phyloP scores from a whole-genome alignment of 2,797 vertebrate genomes.

The Pelodytes ibericus region DNA sequence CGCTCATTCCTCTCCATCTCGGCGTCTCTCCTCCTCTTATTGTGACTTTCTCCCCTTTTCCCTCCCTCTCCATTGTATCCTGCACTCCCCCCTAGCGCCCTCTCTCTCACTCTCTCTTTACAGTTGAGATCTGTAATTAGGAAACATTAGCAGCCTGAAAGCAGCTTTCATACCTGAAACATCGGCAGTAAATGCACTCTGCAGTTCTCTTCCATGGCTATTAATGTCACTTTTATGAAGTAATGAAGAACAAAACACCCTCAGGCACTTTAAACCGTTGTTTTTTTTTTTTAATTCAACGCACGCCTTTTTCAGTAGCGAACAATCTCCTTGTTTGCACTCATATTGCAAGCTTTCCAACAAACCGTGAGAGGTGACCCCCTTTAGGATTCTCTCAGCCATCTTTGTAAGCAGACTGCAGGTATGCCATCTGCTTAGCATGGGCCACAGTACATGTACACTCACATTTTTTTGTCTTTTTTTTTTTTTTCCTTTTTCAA shows the following conservation, averaged over 20 bases:
- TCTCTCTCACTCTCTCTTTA: constrained; percentile 49
- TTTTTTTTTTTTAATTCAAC: constrained; percentile 75
- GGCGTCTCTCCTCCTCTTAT: constrained; percentile 50
- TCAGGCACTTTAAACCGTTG: constrained; percentile 81
- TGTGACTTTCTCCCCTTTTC: constrained; percentile 57
- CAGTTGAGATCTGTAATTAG: constrained; percentile 79
- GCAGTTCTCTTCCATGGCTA: constrained; percentile 80
- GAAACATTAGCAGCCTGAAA: constrained; percentile 80
- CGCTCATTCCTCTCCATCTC: not conserved
- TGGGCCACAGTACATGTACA: too few relatives aligned
- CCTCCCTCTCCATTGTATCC: constrained; percentile 9
- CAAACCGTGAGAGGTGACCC: constrained; percentile 14
- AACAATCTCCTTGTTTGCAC: constrained; percentile 74
- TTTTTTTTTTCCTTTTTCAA: too few relatives aligned
- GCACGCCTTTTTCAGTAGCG: constrained; percentile 73
- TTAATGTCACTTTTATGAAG: constrained; percentile 85
- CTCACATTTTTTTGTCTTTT: too few relatives aligned
- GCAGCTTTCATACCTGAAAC: constrained; percentile 82
- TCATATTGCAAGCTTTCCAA: constrained; percentile 44
- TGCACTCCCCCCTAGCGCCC: constrained; percentile 60
- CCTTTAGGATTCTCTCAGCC: not conserved
- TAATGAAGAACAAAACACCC: constrained; percentile 83
- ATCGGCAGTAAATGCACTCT: constrained; percentile 79
- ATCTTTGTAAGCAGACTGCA: too few relatives aligned
- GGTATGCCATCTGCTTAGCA: too few relatives aligned